Conservation (phyloP, 2,888 invertebrate genomes). For the Phaonia tiefii region DNA sequence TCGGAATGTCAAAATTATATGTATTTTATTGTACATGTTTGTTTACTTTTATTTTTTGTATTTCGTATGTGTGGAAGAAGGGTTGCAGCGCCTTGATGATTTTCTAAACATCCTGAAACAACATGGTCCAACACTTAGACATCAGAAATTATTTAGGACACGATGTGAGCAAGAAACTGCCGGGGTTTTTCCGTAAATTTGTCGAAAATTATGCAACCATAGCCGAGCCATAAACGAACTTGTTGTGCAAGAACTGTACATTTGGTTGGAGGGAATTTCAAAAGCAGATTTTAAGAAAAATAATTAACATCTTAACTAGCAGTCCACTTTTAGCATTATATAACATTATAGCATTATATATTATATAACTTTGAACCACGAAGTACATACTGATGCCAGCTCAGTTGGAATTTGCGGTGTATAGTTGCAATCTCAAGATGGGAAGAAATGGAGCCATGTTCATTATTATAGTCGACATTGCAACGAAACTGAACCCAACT, state of each 20-base stretch:
- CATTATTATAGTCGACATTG: constrained; percentile 38
- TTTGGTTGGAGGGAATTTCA: no score
- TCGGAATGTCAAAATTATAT: no score
- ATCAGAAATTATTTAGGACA: constrained; percentile 48
- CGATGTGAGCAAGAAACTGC: constrained; percentile 13
- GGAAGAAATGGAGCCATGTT: background rate
- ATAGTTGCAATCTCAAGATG: constrained; percentile 17
- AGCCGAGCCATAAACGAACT: no score
- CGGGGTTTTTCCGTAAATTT: no score
- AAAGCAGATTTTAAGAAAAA: background rate
- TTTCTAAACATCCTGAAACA: constrained; percentile 35
- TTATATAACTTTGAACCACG: no score
- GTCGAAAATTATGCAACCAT: no score
- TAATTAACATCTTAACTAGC: constrained; percentile 7
- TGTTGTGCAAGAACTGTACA: no score
- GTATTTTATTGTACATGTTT: no score
- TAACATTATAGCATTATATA: constrained; percentile 5
- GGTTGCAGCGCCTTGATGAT: constrained; percentile 43
- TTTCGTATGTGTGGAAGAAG: constrained; percentile 52
- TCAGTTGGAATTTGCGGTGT: constrained; percentile 6
- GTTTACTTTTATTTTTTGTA: no score
- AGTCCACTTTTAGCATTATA: background rate
- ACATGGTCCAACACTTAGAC: no score
- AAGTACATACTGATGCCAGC: constrained; percentile 20
- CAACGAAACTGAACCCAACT: constrained; percentile 27